Percentiles rank a stretch among this genome's conserved stretches.
phyloP scores from a whole-genome alignment of 2,888 invertebrate species.

The Belgica antarctica region DNA sequence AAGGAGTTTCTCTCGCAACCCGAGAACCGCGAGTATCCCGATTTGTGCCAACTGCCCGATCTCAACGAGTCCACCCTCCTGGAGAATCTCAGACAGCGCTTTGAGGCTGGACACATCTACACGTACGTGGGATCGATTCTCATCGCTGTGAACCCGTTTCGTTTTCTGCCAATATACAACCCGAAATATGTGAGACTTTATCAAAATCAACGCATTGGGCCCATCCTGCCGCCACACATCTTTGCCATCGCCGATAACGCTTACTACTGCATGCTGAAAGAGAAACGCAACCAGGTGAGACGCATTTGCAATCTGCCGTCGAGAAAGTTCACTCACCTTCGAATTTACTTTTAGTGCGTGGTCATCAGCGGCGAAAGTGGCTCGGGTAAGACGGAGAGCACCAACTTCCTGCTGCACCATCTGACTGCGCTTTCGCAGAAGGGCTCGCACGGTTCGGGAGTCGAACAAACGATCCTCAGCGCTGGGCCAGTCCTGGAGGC shows the following conservation, averaged over 20 bases:
- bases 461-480: conserved; percentile 92
- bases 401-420: conserved; percentile 92
- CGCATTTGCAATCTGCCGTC: neutral
- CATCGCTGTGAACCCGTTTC: conserved; percentile 91
- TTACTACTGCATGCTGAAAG: conserved; percentile 90
- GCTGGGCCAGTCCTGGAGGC: conserved; percentile 96
- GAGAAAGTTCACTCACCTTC: neutral
- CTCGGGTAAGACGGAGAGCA: conserved; percentile 95
- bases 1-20: conserved; percentile 90
- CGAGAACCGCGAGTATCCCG: conserved; percentile 90
- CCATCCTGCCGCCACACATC: conserved; percentile 92
- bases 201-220: conserved; percentile 86
- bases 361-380: conserved; percentile 95
- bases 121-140: conserved; percentile 95
- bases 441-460: conserved; percentile 90
- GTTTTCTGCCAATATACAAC: conserved; percentile 96
- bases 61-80: conserved; percentile 89
- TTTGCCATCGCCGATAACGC: conserved; percentile 95
- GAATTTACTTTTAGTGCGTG: conserved; percentile 63
- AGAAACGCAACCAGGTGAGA: conserved; percentile 67
- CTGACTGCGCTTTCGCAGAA: conserved; percentile 92
- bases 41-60: conserved; percentile 89
- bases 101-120: conserved; percentile 90
- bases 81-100: conserved; percentile 84
- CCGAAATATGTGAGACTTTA: conserved; percentile 95